Base-by-base conservation (phyloP, 2,888 invertebrate genomes). In the Resseliella maxima region DNA sequence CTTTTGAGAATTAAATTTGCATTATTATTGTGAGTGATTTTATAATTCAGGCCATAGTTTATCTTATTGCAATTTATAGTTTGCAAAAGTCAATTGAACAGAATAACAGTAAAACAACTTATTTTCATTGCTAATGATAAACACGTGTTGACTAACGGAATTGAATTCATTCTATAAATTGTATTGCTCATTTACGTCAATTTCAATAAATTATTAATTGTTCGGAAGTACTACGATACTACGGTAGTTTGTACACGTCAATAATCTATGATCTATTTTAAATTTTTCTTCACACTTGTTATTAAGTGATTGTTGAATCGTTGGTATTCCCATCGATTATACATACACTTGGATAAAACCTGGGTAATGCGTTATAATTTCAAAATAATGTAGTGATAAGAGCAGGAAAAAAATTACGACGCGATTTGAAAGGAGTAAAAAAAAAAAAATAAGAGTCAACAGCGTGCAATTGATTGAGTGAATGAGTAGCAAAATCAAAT, bases 361-460 rank as follows among this genome's bases (percentile, higher is more conserved):
- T 35, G 31, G 59, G 72, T 72, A 72, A 72, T 72, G 31, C n/a
- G 72, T 72, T 72, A 72, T 35, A 72, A 15, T 72, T 72, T 72
- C 35, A 15, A 50, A 8, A 12, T 8, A 5, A 31, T 59, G 0
- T 5, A 59, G 59, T 72, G 72, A 72, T 72, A 72, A 72, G 72
- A 31, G n/a, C 12, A 15, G 18, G 3, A 72, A 72, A 72, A 72
- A 72, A 72, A 72, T 72, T 72, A 31, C 31, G 72, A 72, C 31
- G 72, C 31, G 31, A 72, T 72, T 72, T n/a, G n/a, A n/a, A n/a
- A n/a, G 72, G 31, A 72, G n/a, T 24, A 10, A 59, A 59, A 24
- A 50, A 50, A 10, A 50, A 50, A 50, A 50, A 18, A 21, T 12
- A 50, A 2, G 31, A 72, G 31, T 31, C 31, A 31, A 72, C 31